Evolutionary conservation across 2,113 vertebrate species (phyloP).

Genomic region (Typhlomys cinereus): DNA sequence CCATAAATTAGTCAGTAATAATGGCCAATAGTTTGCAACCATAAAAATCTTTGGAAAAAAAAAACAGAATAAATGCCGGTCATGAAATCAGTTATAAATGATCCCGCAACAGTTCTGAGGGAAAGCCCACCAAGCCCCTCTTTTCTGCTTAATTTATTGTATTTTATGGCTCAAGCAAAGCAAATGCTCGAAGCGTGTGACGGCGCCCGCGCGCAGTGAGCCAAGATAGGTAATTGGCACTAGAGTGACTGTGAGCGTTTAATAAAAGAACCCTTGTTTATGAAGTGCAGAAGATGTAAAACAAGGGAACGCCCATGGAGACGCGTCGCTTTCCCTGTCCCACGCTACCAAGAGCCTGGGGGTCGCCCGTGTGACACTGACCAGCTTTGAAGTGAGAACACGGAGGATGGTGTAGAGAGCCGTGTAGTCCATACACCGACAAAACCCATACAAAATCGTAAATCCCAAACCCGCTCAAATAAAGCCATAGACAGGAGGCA

Average conservation of each 20-base stretch:
- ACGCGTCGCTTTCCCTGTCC: not conserved
- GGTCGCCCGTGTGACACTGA: not conserved
- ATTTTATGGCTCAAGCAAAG: constrained; percentile 27
- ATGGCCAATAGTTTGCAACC: constrained; percentile 50
- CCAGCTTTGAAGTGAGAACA: not conserved
- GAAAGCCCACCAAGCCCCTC: not conserved
- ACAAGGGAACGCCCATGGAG: not conserved
- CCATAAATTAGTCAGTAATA: constrained; percentile 64
- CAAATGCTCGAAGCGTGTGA: not conserved
- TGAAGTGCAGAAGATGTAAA: constrained; percentile 25
- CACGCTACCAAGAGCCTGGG: not conserved
- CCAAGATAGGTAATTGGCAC: constrained; percentile 45
- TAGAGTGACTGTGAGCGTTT: constrained; percentile 51
- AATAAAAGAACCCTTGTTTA: constrained; percentile 55
- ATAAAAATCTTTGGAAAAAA: constrained; percentile 60
- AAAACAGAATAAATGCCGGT: constrained; percentile 30
- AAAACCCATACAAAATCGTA: constrained; percentile 2
- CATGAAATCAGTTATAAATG: constrained; percentile 36
- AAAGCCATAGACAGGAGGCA: not conserved
- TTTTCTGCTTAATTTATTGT: constrained; percentile 19
- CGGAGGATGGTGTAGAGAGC: not conserved
- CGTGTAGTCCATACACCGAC: constrained; percentile 4
- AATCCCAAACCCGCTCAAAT: not conserved
- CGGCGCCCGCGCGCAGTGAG: not conserved
- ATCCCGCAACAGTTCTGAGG: constrained; percentile 32